Percentiles rank a stretch among this genome's conserved stretches.
phyloP scores from a whole-genome alignment of 2,888 invertebrate genomes.

The Machimus atricapillus region DNA sequence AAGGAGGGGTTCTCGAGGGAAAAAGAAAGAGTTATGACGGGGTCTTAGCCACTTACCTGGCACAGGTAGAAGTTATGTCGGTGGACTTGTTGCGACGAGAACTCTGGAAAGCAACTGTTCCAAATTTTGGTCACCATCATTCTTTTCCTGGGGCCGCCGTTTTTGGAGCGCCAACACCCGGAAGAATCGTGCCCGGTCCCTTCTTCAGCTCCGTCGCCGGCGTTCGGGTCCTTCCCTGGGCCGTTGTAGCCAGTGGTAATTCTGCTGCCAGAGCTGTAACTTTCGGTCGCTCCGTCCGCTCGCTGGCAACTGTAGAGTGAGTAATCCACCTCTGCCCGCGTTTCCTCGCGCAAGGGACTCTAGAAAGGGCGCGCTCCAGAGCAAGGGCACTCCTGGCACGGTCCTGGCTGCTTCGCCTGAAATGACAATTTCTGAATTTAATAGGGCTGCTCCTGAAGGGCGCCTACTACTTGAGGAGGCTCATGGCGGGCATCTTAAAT shows the following conservation, averaged over 20 bases:
- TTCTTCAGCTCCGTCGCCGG: neutral
- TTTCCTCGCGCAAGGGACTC: neutral
- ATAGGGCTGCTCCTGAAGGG: neutral
- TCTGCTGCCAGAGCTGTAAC: constrained; percentile 19
- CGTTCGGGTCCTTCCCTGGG: neutral
- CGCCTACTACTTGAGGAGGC: neutral
- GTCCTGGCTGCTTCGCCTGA: neutral
- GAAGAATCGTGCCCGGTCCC: neutral
- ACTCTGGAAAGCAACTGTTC: constrained; percentile 62
- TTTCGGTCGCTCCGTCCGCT: constrained; percentile 3
- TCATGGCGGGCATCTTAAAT: neutral
- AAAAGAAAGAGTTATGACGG: neutral
- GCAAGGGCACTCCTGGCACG: neutral
- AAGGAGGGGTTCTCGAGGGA: neutral
- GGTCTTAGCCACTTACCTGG: constrained; percentile 53
- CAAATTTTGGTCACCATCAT: constrained; percentile 63
- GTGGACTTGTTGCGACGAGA: constrained; percentile 59
- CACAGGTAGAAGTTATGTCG: constrained; percentile 62
- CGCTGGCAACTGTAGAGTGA: constrained; percentile 16
- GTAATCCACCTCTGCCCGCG: constrained; percentile 35
- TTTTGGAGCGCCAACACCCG: constrained; percentile 14
- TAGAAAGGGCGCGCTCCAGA: neutral
- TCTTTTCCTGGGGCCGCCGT: constrained; percentile 49
- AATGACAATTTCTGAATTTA: constrained; percentile 2
- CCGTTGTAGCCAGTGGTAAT: neutral